Evolutionary conservation across 2,113 vertebrate genomes (phyloP), one percentile per base, ranked within the genome.

Genomic region (Solea senegalensis): DNA sequence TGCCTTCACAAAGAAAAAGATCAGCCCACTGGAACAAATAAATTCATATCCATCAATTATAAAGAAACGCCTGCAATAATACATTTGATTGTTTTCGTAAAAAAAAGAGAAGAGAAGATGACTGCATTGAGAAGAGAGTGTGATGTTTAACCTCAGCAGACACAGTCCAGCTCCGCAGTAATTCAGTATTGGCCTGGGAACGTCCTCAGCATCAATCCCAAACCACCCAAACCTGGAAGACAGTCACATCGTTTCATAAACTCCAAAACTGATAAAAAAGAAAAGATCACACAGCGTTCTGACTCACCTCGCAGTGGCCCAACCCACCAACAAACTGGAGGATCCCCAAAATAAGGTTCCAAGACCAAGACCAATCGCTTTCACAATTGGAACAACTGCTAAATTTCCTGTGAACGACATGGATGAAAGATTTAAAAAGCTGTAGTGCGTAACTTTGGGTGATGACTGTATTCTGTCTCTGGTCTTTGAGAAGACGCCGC

Each of bases 1-100:
- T 3, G 90, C 93, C 94, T 94, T 97, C 89, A 98, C 93, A 88
- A 96, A 96, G 90, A 98, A 92, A 90, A 97, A 96, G 82, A 95
- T 93, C 82, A 96, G 84, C n/a, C 94, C 93, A 84, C 97, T 98
- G 86, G 54, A 90, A 91, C 26, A 74, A 49, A 74, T n/a, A 77
- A 73, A 41, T 8, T 8, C 7, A 51, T 8, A 10, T 57, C n/a
- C 3, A 6, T 52, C 46, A 63, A 7, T 40, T n/a, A 44, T 39
- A 21, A 8, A 8, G 28, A 45, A 40, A 9, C 3, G 16, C 16
- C 5, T 2, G 39, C 3, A 2, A n/a, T 1, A 1, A 56, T 4
- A 48, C 14, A 10, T 43, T 55, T 43, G 14, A n/a, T 5, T 56
- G 1, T 51, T 16, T 2, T 8, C 40, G 12, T 14, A 8, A 7